A percentile compares a stretch with the other conserved stretches of the same genome.
These are phyloP conservation scores for Petrocephalus sullivani DNA, from an alignment of 2,797 vertebrate genomes.

Conservation along the genomic window DNA sequence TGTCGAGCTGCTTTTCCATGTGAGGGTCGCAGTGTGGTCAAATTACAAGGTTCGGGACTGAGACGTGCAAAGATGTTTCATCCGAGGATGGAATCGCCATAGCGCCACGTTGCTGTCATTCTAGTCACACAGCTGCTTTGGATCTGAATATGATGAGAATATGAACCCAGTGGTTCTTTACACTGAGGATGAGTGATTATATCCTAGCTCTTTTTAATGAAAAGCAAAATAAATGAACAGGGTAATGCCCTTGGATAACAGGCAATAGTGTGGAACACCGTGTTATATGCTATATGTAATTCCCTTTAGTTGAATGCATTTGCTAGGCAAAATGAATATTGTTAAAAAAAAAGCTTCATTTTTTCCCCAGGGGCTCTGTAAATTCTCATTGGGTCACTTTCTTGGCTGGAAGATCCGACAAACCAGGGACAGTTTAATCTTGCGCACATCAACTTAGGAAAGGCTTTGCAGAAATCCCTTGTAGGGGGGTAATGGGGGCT, in stretches of 20 bases:
- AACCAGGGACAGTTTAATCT: constrained; percentile 13
- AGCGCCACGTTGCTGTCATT: not conserved
- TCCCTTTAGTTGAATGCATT: not conserved
- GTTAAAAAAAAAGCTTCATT: not conserved
- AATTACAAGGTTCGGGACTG: not conserved
- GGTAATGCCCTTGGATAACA: not conserved
- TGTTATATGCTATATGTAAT: not conserved
- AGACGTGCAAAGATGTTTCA: not conserved
- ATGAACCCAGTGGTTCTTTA: not conserved
- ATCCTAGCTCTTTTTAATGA: not conserved
- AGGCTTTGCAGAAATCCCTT: constrained; percentile 43
- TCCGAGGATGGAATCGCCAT: not conserved
- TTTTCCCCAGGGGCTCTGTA: not conserved
- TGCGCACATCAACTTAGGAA: not conserved
- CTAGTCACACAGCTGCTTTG: not conserved
- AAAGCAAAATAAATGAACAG: not conserved
- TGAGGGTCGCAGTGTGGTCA: not conserved
- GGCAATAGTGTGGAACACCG: not conserved
- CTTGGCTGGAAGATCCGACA: not conserved
- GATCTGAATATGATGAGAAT: not conserved
- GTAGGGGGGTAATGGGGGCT: constrained; percentile 12
- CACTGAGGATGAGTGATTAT: not conserved
- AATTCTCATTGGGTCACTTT: not conserved
- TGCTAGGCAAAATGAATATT: not conserved
- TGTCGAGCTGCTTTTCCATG: not conserved